Conservation (phyloP, 1,140 invertebrate species). For the Listronotus bonariensis region DNA sequence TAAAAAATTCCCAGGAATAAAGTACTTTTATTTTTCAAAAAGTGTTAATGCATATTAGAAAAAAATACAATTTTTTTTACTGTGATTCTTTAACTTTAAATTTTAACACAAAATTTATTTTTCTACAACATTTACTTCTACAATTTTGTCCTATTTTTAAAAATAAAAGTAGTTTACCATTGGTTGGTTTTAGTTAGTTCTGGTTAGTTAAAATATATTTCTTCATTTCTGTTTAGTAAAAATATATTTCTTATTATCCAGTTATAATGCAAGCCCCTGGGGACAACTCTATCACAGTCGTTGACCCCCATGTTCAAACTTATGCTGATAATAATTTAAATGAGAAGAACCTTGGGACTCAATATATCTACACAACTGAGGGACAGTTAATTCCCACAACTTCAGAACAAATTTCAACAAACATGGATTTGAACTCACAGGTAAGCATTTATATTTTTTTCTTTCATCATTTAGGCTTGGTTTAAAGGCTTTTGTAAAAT, state of each 20-base stretch:
- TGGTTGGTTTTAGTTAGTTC: too few relatives aligned
- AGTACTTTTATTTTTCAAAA: too few relatives aligned
- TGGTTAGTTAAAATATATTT: too few relatives aligned
- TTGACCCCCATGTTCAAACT: slow-evolving; percentile 23
- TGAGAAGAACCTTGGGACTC: slow-evolving; percentile 30
- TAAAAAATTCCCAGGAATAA: too few relatives aligned
- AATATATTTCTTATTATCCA: background rate
- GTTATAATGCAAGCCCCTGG: slow-evolving; percentile 22
- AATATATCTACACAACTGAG: slow-evolving; percentile 34
- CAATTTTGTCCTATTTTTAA: too few relatives aligned
- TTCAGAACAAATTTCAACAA: slow-evolving; percentile 2
- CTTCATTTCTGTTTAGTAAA: too few relatives aligned
- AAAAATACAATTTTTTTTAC: too few relatives aligned
- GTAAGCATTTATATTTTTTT: slow-evolving; percentile 10
- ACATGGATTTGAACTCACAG: slow-evolving; percentile 23
- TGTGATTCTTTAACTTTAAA: too few relatives aligned
- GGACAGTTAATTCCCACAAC: slow-evolving; percentile 27
- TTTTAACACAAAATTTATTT: too few relatives aligned
- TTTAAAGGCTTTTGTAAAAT: background rate
- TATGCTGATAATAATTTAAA: slow-evolving; percentile 35
- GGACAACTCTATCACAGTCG: slow-evolving; percentile 28
- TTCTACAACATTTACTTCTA: too few relatives aligned
- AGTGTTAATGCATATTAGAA: too few relatives aligned
- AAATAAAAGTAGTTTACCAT: too few relatives aligned
- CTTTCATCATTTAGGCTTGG: background rate